These are phyloP conservation scores for Sebastes diploproa DNA, from an alignment of 2,797 vertebrate genomes.

Conservation along the genomic window DNA sequence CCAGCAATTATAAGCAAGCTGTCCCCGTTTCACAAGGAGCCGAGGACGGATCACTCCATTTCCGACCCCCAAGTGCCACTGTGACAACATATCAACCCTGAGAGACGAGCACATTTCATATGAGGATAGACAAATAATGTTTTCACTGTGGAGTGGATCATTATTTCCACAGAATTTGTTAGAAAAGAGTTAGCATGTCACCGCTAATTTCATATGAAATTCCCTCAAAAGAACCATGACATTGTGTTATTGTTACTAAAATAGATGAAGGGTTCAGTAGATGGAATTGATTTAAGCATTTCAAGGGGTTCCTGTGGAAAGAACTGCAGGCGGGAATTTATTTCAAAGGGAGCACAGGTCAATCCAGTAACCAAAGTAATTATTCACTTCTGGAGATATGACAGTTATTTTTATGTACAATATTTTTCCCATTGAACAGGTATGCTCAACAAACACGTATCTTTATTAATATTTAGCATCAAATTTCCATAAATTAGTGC, in stretches of 20 bases:
- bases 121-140: conserved; percentile 30
- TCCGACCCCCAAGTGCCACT: conserved; percentile 50
- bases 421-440: background rate
- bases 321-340: background rate
- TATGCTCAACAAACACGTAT: background rate
- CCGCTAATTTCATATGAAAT: background rate
- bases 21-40: conserved; percentile 57
- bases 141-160: conserved; percentile 12
- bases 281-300: conserved; percentile 20
- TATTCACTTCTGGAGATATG: background rate
- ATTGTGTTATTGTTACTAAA: conserved; percentile 3
- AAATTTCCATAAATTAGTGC: background rate
- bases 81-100: conserved; percentile 41
- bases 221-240: background rate
- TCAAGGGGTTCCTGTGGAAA: background rate
- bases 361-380: background rate
- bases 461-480: background rate
- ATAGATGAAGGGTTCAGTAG: conserved; percentile 2
- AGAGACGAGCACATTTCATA: conserved; percentile 50
- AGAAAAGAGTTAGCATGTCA: background rate
- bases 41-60: conserved; percentile 61
- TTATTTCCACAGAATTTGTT: conserved; percentile 23
- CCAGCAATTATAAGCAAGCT: conserved; percentile 76
- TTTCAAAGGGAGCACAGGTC: background rate
- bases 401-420: background rate